Evolutionary conservation across 2,797 vertebrate species (phyloP).

Genomic region (Cyclura pinguis): DNA sequence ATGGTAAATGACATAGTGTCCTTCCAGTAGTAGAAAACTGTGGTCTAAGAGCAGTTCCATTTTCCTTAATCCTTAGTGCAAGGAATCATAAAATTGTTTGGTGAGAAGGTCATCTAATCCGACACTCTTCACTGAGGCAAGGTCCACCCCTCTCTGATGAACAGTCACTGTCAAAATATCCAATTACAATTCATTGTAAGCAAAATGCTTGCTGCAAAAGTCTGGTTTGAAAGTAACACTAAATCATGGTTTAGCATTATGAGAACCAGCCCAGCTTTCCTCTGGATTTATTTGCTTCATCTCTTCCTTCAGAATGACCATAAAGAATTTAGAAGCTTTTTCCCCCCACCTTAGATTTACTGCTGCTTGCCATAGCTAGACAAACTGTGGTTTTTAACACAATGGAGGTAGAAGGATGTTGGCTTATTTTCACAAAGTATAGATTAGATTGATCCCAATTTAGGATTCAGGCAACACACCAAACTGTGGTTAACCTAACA

Average conservation of each 20-base stretch:
- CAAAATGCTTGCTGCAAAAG: background rate
- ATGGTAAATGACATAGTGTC: background rate
- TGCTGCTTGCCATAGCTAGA: background rate
- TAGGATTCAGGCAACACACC: background rate
- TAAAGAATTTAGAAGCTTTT: background rate
- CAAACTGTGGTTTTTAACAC: no score
- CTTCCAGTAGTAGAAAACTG: background rate
- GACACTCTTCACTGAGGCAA: background rate
- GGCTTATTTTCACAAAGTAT: background rate
- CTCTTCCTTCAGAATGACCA: background rate
- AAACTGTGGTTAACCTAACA: background rate
- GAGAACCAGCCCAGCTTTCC: background rate
- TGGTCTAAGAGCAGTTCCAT: background rate
- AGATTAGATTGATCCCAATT: background rate
- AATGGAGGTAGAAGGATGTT: no score
- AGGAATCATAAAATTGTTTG: background rate
- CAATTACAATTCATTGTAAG: background rate
- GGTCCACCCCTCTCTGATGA: no score
- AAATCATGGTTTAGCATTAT: background rate
- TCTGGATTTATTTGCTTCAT: background rate
- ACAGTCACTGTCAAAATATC: background rate
- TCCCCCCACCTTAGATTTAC: background rate
- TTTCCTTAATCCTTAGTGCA: background rate
- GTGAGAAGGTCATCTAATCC: background rate
- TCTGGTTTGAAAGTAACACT: background rate